Evolutionary conservation across 2,888 invertebrate species (phyloP), one percentile per base, ranked within the genome.

Genomic region (Caenorhabditis japonica): DNA sequence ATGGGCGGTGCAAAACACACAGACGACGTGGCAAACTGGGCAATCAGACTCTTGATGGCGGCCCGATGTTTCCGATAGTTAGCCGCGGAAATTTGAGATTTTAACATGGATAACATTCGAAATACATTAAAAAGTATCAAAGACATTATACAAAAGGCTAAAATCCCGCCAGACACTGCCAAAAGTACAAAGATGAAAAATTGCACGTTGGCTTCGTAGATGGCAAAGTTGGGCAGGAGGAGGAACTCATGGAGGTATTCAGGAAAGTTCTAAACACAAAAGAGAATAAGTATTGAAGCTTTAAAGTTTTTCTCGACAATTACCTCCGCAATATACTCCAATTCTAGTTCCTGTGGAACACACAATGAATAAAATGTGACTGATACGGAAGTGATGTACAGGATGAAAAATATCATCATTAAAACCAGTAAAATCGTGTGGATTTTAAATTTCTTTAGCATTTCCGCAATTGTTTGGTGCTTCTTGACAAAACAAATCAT

Each of bases 1-100:
- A 64, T 55, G 17, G 64, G 64, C 39, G 64, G 64, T 5, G 49
- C 38, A 10, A 64, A 13, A 13, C 38, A 39, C 3, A 64, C 55
- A 8, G 55, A 47, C 41, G 64, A 64, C 38, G 64, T 64, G 47
- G 47, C 39, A 27, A 64, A 64, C 12, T 64, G 64, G 23, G 64
- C 64, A 1, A 64, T 12, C 1, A 64, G 13, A 25, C 64, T 64
- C 21, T 15, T 33, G 3, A 64, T 17, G 0, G 64, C 64, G 5
- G 55, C 55, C 4, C 64, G 64, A 41, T 64, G 64, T 13, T 55
- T 47, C 17, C 49, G 53, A 49, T 64, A 64, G n/a, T 30, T 64
- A 2, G 47, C 15, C 7, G 23, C n/a, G 10, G 64, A 64, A 1
- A 64, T 55, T 39, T 64, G 38, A 10, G 47, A 10, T 34, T 64